A percentile compares a stretch with the other conserved stretches of the same genome.
These are phyloP conservation scores for Spatulosminthurus flaviceps DNA, from an alignment of 2,888 invertebrate genomes.

Conservation along the genomic window DNA sequence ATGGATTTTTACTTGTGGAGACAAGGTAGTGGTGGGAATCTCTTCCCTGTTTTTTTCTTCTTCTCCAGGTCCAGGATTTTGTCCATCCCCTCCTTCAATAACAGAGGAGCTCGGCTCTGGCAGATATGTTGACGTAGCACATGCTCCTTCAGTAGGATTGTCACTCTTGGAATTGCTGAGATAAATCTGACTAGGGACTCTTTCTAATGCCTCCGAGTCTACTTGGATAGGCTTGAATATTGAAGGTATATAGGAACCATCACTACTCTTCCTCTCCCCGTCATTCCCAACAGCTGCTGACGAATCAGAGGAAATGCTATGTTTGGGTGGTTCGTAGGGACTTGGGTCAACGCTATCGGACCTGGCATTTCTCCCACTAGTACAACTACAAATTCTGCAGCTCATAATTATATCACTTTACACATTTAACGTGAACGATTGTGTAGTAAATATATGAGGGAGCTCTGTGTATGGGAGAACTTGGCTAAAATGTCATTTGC, in stretches of 20 bases:
- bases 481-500: no score
- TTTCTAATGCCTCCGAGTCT: constrained; percentile 57
- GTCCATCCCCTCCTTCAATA: no score
- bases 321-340: constrained; percentile 33
- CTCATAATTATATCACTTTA: constrained; percentile 20
- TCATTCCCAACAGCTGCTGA: neutral
- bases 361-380: constrained; percentile 27
- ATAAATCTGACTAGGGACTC: constrained; percentile 19
- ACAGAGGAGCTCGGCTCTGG: neutral
- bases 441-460: no score
- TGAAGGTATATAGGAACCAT: constrained; percentile 56
- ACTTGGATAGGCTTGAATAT: constrained; percentile 62
- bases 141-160: constrained; percentile 33
- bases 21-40: no score
- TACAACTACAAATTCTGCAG: constrained; percentile 41
- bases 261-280: neutral
- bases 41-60: no score
- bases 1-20: no score
- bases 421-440: no score
- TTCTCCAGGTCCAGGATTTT: no score
- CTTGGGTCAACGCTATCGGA: constrained; percentile 41
- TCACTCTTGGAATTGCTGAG: neutral
- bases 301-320: neutral
- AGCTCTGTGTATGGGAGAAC: no score
- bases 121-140: constrained; percentile 34